Evolutionary conservation across 2,888 invertebrate genomes (phyloP), one percentile per base, ranked within the genome.

Genomic region (Hecatera dysodea): DNA sequence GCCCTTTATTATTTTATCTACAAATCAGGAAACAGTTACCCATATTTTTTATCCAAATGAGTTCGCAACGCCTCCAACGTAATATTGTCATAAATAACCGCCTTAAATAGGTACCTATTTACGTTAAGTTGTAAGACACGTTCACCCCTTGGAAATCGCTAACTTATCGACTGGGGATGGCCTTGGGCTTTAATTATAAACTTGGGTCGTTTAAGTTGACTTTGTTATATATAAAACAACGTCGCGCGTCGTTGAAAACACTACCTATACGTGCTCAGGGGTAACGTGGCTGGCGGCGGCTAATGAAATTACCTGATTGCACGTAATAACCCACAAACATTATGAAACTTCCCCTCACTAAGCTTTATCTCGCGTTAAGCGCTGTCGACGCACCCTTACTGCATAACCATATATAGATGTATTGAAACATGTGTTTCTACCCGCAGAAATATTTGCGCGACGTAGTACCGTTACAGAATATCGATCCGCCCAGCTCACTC

Each of bases 171-270:
- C 87, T 86, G 42, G 48, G 67, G 36, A 60, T 80, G 82, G 72
- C 88, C 90, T 88, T 89, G 84, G 66, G 62, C 65, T 82, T 82
- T 88, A 88, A 88, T 89, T 88, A 86, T 86, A 85, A 87, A 86
- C 84, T 82, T 80, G 75, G 81, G 86, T 84, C 80, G 87, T 75
- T 72, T 75, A 82, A 73, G 78, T 82, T 72, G 72, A 72, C 65
- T 71, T 71, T 69, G 72, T 73, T 77, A 68, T 67, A 63, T 75
- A 74, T 72, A 78, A 78, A 84, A 73, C 53, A 59, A 67, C 48
- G 65, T 66, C 57, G 61, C 69, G 61, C 70, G 44, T 73, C 69
- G 59, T 66, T 72, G 67, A 61, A 71, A 39, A 61, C 60, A 76
- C 72, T 66, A 72, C 72, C 63, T 74, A 81, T 72, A 72, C 57